A percentile compares a stretch with the other conserved stretches of the same genome.
These are phyloP conservation scores for Antechinus stuartii DNA, from an alignment of 2,113 vertebrate species.

Conservation along the genomic window DNA sequence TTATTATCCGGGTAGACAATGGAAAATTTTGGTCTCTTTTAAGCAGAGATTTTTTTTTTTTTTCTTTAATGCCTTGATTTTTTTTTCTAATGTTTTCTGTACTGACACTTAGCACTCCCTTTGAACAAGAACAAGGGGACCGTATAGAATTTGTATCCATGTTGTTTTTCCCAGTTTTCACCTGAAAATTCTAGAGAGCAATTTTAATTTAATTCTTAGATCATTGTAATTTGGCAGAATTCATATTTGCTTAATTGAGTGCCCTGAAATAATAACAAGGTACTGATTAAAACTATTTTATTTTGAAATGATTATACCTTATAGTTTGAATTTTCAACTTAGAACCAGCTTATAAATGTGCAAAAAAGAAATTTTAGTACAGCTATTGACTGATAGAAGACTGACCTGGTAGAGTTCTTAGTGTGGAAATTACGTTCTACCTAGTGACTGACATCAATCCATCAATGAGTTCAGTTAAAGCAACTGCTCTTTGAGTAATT, in stretches of 20 bases:
- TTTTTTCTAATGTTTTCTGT: neutral
- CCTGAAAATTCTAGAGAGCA: too few species aligned
- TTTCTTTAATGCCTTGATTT: neutral
- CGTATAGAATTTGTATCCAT: neutral
- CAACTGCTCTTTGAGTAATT: neutral
- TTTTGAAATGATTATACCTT: neutral
- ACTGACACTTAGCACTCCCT: neutral
- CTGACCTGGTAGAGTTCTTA: neutral
- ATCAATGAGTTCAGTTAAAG: neutral
- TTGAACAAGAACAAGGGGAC: neutral
- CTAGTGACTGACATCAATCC: neutral
- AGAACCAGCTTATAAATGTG: neutral
- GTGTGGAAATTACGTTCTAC: neutral
- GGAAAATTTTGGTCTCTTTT: neutral
- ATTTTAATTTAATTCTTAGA: neutral
- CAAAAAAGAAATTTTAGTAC: neutral
- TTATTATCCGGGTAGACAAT: neutral
- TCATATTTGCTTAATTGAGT: neutral
- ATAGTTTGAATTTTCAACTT: neutral
- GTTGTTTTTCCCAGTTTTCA: neutral
- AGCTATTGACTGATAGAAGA: neutral
- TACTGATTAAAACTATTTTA: neutral
- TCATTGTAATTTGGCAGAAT: neutral
- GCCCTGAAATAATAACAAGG: neutral
- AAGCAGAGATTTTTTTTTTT: neutral